Evolutionary conservation across 2,797 vertebrate genomes (phyloP).

Genomic region (Alca torda): DNA sequence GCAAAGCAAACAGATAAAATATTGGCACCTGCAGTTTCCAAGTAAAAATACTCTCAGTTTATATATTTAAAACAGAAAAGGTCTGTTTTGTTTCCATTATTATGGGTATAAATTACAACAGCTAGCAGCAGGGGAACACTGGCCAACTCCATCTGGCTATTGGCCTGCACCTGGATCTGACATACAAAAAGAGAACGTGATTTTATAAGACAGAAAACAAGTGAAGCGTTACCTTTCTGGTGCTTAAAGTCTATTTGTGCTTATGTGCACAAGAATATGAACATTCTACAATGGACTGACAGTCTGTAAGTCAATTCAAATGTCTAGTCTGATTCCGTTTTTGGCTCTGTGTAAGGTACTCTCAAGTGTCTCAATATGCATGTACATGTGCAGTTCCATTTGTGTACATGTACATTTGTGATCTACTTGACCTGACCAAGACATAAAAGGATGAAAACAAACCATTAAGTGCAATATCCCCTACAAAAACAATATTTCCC

Average conservation of each 20-base stretch:
- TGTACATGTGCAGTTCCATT: background rate
- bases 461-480: background rate
- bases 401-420: background rate
- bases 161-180: background rate
- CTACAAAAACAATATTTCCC: background rate
- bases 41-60: background rate
- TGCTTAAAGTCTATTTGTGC: background rate
- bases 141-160: background rate
- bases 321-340: background rate
- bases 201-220: background rate
- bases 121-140: background rate
- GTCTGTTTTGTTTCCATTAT: background rate
- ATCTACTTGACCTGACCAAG: background rate
- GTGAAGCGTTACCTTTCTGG: background rate
- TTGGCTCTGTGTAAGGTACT: background rate
- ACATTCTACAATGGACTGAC: background rate
- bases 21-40: background rate
- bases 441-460: background rate
- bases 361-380: background rate
- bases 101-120: background rate
- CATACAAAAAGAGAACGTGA: background rate
- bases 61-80: background rate
- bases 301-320: background rate
- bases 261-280: background rate
- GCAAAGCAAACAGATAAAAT: background rate